Evolutionary conservation across 2,113 vertebrate species (phyloP), one percentile per base, ranked within the genome.

Genomic region (Plectropomus leopardus): DNA sequence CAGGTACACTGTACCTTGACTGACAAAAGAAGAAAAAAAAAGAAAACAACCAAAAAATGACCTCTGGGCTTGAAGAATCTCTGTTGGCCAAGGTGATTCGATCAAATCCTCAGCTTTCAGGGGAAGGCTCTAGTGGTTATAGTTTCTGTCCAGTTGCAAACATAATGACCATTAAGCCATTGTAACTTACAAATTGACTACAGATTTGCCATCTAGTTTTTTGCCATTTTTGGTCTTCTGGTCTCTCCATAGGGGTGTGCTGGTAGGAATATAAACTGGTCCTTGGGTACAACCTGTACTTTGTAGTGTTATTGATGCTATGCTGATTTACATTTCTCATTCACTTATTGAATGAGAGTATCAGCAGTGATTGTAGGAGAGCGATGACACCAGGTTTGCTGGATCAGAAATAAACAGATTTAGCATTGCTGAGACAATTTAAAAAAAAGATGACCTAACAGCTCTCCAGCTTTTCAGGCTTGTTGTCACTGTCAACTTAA

Each of bases 341-440:
- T 42, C 58, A 16, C 24, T 47, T 44, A 15, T 9, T 21, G 4
- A 67, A 6, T 1, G 7, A 24, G 26, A 23, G 28, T 8, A 19
- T 10, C 28, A 21, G 44, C n/a, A 26, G 3, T 4, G 8, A 3
- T 28, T 21, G 30, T 44, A n/a, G n/a, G 48, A 34, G 21, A 50
- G 48, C 23, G 42, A 21, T 47, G 40, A 48, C 16, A 48, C 16
- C 2, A 7, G 0, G 7, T 68, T n/a, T 42, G 32, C 17, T 23
- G 3, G 7, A 74, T 40, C n/a, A 61, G n/a, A 40, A 23, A n/a
- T n/a, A 21, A 48, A 61, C 24, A 30, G 5, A 78, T 61, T 69
- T 19, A 5, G 45, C 44, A 8, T 30, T 23, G 32, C 47, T 9
- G 32, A 60, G 50, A 6, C n/a, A n/a, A n/a, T n/a, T n/a, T n/a